A percentile compares a stretch with the other conserved stretches of the same genome.
Evolutionary conservation across 2,888 invertebrate genomes (phyloP).

Genomic region (Amblyjoppa proteus): DNA sequence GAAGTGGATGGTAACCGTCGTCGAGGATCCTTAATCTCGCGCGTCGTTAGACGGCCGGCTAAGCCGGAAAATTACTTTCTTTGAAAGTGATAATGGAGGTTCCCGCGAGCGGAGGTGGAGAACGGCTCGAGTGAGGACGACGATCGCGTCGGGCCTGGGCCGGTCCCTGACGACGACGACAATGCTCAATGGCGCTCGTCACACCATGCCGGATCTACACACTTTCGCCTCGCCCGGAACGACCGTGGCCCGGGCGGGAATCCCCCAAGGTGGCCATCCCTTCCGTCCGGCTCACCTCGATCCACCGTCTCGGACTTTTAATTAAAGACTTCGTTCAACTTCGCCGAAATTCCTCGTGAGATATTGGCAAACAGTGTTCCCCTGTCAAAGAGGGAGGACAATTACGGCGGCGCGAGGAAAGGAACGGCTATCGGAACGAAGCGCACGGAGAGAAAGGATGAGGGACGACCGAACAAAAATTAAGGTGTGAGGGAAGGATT

Average conservation of each 20-base stretch:
- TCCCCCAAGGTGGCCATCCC: not conserved
- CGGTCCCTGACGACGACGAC: constrained; percentile 60
- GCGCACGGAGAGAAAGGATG: too few relatives aligned
- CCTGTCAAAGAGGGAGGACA: constrained; percentile 41
- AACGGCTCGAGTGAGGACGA: not conserved
- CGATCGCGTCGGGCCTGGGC: not conserved
- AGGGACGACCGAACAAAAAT: too few relatives aligned
- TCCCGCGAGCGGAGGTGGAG: constrained; percentile 64
- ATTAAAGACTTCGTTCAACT: constrained; percentile 73
- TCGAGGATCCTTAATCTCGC: constrained; percentile 67
- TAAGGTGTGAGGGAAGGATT: too few relatives aligned
- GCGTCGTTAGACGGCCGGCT: constrained; percentile 68
- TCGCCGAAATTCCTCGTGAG: constrained; percentile 52
- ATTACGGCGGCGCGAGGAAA: constrained; percentile 35
- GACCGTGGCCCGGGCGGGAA: not conserved
- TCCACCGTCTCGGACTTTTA: constrained; percentile 69
- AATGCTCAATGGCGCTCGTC: constrained; percentile 68
- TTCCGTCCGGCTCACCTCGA: constrained; percentile 3
- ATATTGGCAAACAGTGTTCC: constrained; percentile 48
- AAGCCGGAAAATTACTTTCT: constrained; percentile 75
- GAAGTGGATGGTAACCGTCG: constrained; percentile 29
- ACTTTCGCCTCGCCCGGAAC: constrained; percentile 17
- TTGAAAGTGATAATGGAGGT: constrained; percentile 71
- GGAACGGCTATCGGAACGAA: too few relatives aligned
- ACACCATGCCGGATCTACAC: constrained; percentile 43